Base-by-base conservation (phyloP, 2,797 vertebrate species). In the Enteromius fasciolatus region DNA sequence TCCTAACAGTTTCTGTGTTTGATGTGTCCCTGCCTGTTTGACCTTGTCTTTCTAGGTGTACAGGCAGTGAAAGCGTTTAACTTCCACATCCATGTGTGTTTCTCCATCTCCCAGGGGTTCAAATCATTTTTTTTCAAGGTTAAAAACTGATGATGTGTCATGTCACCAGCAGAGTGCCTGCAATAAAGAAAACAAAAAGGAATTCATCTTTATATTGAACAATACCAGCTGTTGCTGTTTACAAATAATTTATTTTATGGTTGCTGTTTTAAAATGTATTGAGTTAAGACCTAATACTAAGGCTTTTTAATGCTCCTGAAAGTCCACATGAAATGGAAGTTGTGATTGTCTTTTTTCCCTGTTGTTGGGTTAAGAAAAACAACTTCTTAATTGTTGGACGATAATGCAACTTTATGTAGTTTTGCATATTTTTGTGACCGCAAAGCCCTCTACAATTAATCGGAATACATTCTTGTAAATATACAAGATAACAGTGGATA, bases 11-110 rank as follows among this genome's bases (percentile, higher is more conserved):
- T 78, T 81, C 44, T 0, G 31, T 39, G 48, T 63, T 66, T 90
- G 86, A 88, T 89, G 83, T 80, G 87, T 88, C 87, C 88, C 75
- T 80, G 80, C 80, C 76, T 82, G 72, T 87, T 85, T 89, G 86
- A 93, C 89, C 90, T 90, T 78, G 83, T 82, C 79, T 85, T 52
- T 66, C 78, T 48, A 33, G 48, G 67, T 48, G 41, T 46, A 33
- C 36, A 59, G 69, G 61, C 75, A 69, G 57, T 52, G 39, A 50
- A 72, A 80, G 59, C 46, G 0, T 76, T 70, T 80, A 54, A 67
- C 73, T 73, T 77, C 23, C 72, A 80, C 48, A 63, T 85, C 33
- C 31, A 28, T 77, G 36, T 70, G 67, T 70, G 68, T 79, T 33
- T 69, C 36, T 76, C 50, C 36, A 54, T 50, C 52, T 57, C 46